phyloP scores from a whole-genome alignment of 2,888 invertebrate genomes.

The Galerucella calmariensis region DNA sequence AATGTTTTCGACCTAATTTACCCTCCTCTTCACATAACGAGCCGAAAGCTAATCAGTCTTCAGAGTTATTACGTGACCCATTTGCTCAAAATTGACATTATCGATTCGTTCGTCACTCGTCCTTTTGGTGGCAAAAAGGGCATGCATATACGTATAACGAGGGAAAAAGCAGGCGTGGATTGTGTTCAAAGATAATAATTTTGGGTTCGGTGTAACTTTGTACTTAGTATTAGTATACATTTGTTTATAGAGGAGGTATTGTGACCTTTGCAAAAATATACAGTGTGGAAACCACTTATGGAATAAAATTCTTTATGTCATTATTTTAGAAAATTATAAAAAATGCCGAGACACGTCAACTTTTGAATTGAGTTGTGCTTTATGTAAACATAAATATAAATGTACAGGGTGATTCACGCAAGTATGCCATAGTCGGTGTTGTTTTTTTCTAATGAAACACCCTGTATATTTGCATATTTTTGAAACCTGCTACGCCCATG shows the following conservation, averaged over 20 bases:
- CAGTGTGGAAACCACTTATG: no score
- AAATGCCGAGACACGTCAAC: no score
- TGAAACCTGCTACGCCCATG: no score
- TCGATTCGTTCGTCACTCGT: constrained; percentile 2
- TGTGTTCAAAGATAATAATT: constrained; percentile 2
- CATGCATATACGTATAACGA: neutral
- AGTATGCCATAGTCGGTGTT: no score
- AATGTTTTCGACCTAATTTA: constrained; percentile 25
- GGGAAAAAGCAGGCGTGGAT: neutral
- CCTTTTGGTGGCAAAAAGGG: constrained; percentile 9
- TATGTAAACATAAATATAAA: no score
- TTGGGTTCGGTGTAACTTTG: neutral
- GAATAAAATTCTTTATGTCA: no score
- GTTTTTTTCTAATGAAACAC: no score
- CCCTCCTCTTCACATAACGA: constrained; percentile 20
- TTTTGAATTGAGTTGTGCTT: no score
- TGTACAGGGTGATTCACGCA: no score
- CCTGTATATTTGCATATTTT: no score
- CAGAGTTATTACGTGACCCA: constrained; percentile 15
- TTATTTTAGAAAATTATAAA: no score
- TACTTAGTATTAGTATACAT: neutral
- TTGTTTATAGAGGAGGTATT: neutral
- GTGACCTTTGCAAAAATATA: neutral
- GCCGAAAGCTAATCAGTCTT: constrained; percentile 25
- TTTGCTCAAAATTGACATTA: constrained; percentile 24